Evolutionary conservation across 92 coral and sea anemone species (phyloP), one percentile per base, ranked within the genome.

Genomic region (Palythoa grandiflora): DNA sequence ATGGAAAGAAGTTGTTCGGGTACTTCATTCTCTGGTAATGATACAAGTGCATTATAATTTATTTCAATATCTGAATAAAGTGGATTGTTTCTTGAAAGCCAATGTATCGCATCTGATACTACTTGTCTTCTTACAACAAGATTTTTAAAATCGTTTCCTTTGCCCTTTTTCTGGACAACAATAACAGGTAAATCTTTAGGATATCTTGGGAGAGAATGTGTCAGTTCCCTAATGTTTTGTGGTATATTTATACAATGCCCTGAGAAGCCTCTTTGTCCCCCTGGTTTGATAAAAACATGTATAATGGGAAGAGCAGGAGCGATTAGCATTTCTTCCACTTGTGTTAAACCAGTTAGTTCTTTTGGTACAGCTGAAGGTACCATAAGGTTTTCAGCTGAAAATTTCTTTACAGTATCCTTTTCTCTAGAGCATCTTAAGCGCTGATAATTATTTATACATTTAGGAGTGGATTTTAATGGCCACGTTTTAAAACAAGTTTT

Each of bases 221-320:
- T 85, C 84, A 79, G 36, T 60, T 79, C 84, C 13, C 19, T 38
- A 57, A 79, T 44, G 16, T 78, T 78, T 78, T 78, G 83, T 11
- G 83, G 83, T 38, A 73, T 38, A 71, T 71, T 71, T 37, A 71
- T 71, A 38, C 76, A 71, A 71, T 71, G 76, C 37, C 73, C 73
- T 20, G 73, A 68, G 73, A 20, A 68, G 39, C 73, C 39, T 68
- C 73, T 68, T 68, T 68, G 73, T 20, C 73, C 73, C 39, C 73
- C 73, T 68, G 73, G 73, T 68, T 68, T 68, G 37, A 68, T 68
- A 35, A 5, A 68, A 68, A 68, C 39, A 50, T 70, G 86, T 36
- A 66, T 88, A 16, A 88, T 71, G 39, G 90, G 90, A 21, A 88
- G 81, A 68, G 90, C 90, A 88, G 81, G 87, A 48, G 90, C 90